Conservation (phyloP, 2,113 vertebrate species). For the Pogona vitticeps region DNA sequence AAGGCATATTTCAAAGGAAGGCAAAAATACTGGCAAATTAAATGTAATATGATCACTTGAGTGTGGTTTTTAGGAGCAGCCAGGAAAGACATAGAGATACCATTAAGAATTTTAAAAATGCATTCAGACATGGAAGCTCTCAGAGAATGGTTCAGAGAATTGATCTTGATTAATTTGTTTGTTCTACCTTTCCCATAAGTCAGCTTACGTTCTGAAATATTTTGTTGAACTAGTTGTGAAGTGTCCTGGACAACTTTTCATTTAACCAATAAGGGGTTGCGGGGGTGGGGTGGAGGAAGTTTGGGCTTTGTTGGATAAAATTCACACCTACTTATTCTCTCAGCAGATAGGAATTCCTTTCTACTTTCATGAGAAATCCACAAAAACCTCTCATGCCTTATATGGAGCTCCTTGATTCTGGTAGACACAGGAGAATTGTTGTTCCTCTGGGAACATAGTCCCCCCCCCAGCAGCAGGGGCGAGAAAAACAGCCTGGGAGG, state of each 20-base stretch:
- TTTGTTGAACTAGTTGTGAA: background rate
- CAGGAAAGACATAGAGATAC: background rate
- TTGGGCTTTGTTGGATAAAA: too few species aligned
- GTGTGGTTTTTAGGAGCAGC: background rate
- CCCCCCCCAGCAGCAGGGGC: background rate
- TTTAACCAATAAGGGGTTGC: background rate
- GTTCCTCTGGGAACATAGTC: background rate
- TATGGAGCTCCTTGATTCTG: background rate
- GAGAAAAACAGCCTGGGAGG: background rate
- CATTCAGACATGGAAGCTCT: background rate
- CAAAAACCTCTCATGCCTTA: background rate
- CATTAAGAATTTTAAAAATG: constrained; percentile 1
- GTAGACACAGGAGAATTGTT: background rate
- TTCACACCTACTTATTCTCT: background rate
- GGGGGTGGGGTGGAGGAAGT: background rate
- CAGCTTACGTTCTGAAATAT: background rate
- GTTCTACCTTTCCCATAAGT: background rate
- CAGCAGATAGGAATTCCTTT: background rate
- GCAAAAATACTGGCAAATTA: background rate
- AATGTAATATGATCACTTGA: background rate
- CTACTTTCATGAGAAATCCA: background rate
- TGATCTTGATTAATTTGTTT: background rate
- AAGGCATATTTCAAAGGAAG: background rate
- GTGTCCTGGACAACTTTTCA: background rate
- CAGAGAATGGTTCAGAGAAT: background rate